These are phyloP conservation scores for Brenthis ino DNA, from an alignment of 2,888 invertebrate species.

Conservation along the genomic window DNA sequence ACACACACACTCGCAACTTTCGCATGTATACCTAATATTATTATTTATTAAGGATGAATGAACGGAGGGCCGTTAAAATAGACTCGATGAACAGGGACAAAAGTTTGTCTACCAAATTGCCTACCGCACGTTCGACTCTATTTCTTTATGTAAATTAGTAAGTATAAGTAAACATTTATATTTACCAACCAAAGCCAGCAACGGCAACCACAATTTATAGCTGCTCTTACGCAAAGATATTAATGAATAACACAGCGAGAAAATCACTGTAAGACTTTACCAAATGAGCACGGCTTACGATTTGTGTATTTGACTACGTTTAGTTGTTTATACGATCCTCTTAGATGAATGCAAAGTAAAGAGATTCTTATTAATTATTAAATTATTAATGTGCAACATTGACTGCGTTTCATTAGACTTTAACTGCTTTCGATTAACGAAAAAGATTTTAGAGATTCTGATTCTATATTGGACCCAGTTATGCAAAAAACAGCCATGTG, in stretches of 20 bases:
- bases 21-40: no score
- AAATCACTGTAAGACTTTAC: constrained; percentile 58
- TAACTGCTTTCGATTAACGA: no score
- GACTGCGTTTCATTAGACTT: no score
- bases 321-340: neutral
- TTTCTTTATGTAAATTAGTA: neutral
- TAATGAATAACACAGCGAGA: constrained; percentile 40
- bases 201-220: constrained; percentile 44
- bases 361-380: neutral
- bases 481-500: no score
- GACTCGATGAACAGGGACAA: no score
- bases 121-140: neutral
- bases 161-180: constrained; percentile 14
- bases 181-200: constrained; percentile 15
- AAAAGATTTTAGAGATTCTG: no score
- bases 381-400: neutral
- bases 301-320: constrained; percentile 36
- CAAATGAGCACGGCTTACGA: constrained; percentile 57
- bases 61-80: no score
- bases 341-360: neutral
- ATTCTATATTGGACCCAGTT: no score
- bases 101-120: no score
- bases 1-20: no score
- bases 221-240: constrained; percentile 43
- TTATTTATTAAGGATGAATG: no score